Percentiles rank a stretch among this genome's conserved stretches.
Conservation (phyloP, 2,888 invertebrate genomes). For the Geophilus truncorum region DNA sequence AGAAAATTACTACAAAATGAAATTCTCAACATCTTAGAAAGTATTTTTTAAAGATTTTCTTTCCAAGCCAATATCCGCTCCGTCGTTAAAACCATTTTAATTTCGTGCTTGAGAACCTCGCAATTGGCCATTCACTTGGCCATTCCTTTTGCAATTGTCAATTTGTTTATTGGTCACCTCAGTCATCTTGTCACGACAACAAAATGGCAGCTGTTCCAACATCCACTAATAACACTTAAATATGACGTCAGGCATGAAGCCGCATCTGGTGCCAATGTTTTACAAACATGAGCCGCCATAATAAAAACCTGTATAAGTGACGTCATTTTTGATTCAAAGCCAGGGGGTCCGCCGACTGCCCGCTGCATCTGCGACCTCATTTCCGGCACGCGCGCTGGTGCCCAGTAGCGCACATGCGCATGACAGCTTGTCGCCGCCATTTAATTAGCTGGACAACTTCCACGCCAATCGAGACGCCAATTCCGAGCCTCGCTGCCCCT, state of each 20-base stretch:
- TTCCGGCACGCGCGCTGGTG: constrained; percentile 5
- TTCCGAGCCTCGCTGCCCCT: neutral
- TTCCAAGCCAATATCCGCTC: no score
- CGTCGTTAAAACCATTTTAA: no score
- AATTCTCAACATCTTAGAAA: no score
- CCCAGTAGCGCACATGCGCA: constrained; percentile 4
- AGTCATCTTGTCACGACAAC: neutral
- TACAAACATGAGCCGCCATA: neutral
- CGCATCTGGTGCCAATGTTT: constrained; percentile 5
- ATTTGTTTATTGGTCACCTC: constrained; percentile 10
- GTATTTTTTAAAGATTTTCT: no score
- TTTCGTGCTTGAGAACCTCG: neutral
- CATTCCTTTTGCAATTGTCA: neutral
- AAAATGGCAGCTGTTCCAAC: constrained; percentile 10
- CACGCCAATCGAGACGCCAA: neutral
- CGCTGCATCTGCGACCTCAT: neutral
- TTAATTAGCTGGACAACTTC: neutral
- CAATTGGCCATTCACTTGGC: neutral
- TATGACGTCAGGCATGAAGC: neutral
- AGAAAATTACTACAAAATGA: no score
- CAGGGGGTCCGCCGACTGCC: neutral
- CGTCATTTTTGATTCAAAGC: constrained; percentile 5
- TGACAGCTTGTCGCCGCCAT: constrained; percentile 10
- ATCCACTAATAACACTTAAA: neutral
- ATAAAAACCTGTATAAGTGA: neutral